Base-by-base conservation (phyloP, 2,797 vertebrate genomes). In the Carapus acus region DNA sequence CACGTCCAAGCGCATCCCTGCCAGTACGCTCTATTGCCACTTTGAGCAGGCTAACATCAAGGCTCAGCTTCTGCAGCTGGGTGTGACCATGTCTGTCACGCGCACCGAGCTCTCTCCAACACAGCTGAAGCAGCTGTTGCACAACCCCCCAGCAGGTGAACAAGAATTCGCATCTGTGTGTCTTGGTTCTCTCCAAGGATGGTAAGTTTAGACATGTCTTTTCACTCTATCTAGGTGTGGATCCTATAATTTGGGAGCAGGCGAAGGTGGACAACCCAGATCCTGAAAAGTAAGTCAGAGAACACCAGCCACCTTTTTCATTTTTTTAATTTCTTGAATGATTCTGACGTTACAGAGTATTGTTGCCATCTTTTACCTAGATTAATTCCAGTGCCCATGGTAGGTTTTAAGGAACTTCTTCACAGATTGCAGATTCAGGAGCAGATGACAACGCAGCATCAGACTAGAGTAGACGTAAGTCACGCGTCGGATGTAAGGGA, bases 391-490 rank as follows among this genome's bases (percentile, higher is more conserved):
- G 93, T 98, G 15, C 93, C 96, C 7, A 98, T 99, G 96, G 94
- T 99, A 63, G 92, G 96, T 54, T 99, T 97, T 79, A 98, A 91
- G 71, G 96, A 98, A 69, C 79, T 99, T n/a, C 81, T 97, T 36
- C 87, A 91, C 69, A 87, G 96, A 66, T 55, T 99, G 61, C 96
- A 99, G 79, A 93, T 94, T 71, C 94, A 99, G 80, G 96, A 98
- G 49, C 96, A 99, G 88, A 99, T 98, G 96, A 98, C 91, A 16
- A 98, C 98, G 74, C 94, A 98, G 72, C 96, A 99, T 74, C 94
- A 99, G 78, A 95, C 92, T 62, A 89, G 94, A 88, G 86, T 97
- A 69, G 94, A 99, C 60, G 96, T 98, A 84, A 93, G 91, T 65
- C 43, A 22, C 57, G 58, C 47, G 8, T 5, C 23, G n/a, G 11